Base-by-base conservation (phyloP, 2,888 invertebrate genomes). In the Pyrochroa serraticornis region DNA sequence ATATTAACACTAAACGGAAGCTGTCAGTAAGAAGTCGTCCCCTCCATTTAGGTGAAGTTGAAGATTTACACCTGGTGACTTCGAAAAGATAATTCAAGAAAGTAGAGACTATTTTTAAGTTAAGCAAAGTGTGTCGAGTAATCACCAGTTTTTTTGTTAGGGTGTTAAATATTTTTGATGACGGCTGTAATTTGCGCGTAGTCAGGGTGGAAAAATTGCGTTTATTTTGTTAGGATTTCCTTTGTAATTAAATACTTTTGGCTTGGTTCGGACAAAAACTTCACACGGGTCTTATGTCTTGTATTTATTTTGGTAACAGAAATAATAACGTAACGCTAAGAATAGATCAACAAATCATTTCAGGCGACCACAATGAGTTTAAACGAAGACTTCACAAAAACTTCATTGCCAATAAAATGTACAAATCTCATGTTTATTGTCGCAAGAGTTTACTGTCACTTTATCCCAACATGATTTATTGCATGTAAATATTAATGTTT, bases 261-360 rank as follows among this genome's bases (percentile, higher is more conserved):
- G 38, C 46, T 51, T 46, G 7, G 51, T 34, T 31, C 8, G 32
- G 7, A 37, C 14, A 47, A 22, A 12, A 42, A 14, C 39, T 70
- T 71, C 71, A 69, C 71, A 71, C 71, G 69, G 60, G 59, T 69
- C 61, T 69, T 62, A 48, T 62, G 62, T 63, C 62, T 68, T 62
- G 48, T 65, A 58, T 71, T 69, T 69, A 66, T 69, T 69, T 69
- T 66, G 48, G 59, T 60, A 51, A 42, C 48, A 41, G 54, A 47
- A 55, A 59, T 47, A 59, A 54, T 46, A 55, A 14, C 22, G 34
- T 48, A 30, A 39, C 7, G 51, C 58, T 61, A 57, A 58, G 63
- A 61, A 57, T 65, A 63, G 63, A 58, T 41, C 37, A 44, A 44
- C 52, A 50, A 51, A 48, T 59, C 46, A 41, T 58, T 55, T 46